Conservation (phyloP, 1,140 invertebrate genomes). For the Macrobrachium rosenbergii region DNA sequence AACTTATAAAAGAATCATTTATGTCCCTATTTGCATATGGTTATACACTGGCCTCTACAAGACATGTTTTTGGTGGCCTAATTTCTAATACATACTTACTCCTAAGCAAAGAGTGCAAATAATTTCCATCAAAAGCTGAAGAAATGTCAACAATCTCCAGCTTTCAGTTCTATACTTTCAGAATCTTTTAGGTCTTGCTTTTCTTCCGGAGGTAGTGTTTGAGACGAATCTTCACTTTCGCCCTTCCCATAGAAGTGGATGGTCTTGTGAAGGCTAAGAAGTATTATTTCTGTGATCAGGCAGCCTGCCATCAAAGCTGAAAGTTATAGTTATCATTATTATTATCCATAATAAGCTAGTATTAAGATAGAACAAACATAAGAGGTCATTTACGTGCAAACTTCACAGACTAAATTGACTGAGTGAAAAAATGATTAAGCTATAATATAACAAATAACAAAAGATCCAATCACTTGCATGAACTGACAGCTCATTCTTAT, state of each 20-base stretch:
- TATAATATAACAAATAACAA: not conserved
- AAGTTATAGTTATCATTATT: not conserved
- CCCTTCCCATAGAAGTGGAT: conserved; percentile 47
- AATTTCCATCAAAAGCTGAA: too few species aligned
- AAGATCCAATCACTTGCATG: not conserved
- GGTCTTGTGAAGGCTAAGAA: conserved; percentile 43
- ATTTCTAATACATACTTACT: too few species aligned
- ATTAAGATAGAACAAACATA: not conserved
- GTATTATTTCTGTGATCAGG: conserved; percentile 36
- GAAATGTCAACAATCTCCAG: too few species aligned
- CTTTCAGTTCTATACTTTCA: too few species aligned
- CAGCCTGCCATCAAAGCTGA: conserved; percentile 45
- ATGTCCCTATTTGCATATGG: too few species aligned
- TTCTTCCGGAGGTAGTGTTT: too few species aligned
- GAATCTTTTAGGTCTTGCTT: too few species aligned
- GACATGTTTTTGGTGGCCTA: too few species aligned
- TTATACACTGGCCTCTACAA: too few species aligned
- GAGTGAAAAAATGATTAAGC: not conserved
- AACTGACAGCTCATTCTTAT: not conserved
- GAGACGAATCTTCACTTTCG: too few species aligned
- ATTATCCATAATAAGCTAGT: not conserved
- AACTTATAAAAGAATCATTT: too few species aligned
- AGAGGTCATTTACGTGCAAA: not conserved
- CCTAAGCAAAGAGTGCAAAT: too few species aligned
- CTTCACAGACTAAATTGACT: not conserved